Base-by-base conservation (phyloP, 1,140 invertebrate genomes). In the Microplitis mediator region DNA sequence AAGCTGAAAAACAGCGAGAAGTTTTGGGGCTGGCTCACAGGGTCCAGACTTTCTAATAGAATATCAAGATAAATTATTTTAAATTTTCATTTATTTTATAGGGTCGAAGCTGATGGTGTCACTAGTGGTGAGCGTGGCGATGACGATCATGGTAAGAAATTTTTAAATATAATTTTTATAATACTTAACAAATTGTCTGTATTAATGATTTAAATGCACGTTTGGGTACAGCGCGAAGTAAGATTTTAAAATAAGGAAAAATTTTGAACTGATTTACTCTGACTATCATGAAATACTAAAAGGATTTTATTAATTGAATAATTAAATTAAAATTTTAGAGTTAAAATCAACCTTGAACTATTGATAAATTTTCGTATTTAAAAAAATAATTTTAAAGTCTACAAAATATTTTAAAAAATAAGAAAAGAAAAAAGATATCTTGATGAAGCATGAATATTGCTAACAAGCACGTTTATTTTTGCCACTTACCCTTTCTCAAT, bases 51-150 rank as follows among this genome's bases (percentile, higher is more conserved):
- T n/a, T n/a, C n/a, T 45, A 56, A 35, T 32, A 23, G 70, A 9
- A 23, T 56, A 50, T 16, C 6, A 45, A 45, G 39, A 45, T 45
- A 2, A 45, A 45, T 6, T 11, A 9, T 45, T 9, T 45, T 50
- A 45, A 45, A 31, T n/a, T 61, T 45, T 5, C 61, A 50, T 74
- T 72, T 74, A 61, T 73, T 62, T 69, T 34, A 16, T 71, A 89
- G 89, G 83, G 88, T 88, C 63, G 91, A 93, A 77, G 89, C 90
- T 58, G 91, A 91, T 32, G 90, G 88, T 72, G 89, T 88, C 63
- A 86, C 88, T 35, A 91, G 90, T 60, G 90, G 88, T 35, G 90
- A 91, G 78, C 88, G 88, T 61, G 88, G 87, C 72, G 89, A 90
- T 77, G 88, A 89, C 52, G 84, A 85, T 62, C 82, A 83, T 66